These are phyloP conservation scores for Gallinago solitaria DNA, from an alignment of 2,797 vertebrate genomes.

Conservation along the genomic window DNA sequence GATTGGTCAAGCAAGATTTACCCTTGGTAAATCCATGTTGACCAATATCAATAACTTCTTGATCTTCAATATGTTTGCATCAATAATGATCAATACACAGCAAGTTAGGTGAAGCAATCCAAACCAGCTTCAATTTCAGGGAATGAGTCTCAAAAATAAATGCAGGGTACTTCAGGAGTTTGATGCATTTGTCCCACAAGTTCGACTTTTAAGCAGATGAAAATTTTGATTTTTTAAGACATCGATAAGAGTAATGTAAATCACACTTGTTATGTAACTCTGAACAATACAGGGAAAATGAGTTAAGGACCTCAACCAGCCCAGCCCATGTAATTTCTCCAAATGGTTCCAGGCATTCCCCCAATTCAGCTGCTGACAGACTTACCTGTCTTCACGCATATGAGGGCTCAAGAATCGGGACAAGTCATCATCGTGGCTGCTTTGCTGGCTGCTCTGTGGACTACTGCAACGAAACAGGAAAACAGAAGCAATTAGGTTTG, in stretches of 20 bases:
- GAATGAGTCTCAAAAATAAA: neutral
- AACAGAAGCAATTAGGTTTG: neutral
- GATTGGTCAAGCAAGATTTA: no score
- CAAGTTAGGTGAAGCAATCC: neutral
- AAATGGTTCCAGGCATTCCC: accelerated
- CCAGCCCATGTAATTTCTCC: accelerated
- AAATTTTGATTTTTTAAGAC: neutral
- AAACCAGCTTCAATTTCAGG: neutral
- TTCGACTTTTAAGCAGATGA: accelerated
- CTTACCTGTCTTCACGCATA: constrained; percentile 83
- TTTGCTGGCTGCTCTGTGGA: constrained; percentile 87
- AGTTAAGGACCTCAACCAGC: accelerated
- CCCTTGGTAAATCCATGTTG: no score
- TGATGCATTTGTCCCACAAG: neutral
- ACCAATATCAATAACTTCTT: no score
- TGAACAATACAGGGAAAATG: neutral
- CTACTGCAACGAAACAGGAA: constrained; percentile 76
- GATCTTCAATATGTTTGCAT: no score
- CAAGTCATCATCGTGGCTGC: constrained; percentile 91
- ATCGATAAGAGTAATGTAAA: accelerated
- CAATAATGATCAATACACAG: neutral
- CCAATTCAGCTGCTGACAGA: neutral
- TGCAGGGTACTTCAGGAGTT: neutral
- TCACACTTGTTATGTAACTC: neutral
- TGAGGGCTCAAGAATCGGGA: constrained; percentile 88